These are phyloP conservation scores for Synanthedon myopaeformis DNA, from an alignment of 2,888 invertebrate species.

Conservation along the genomic window DNA sequence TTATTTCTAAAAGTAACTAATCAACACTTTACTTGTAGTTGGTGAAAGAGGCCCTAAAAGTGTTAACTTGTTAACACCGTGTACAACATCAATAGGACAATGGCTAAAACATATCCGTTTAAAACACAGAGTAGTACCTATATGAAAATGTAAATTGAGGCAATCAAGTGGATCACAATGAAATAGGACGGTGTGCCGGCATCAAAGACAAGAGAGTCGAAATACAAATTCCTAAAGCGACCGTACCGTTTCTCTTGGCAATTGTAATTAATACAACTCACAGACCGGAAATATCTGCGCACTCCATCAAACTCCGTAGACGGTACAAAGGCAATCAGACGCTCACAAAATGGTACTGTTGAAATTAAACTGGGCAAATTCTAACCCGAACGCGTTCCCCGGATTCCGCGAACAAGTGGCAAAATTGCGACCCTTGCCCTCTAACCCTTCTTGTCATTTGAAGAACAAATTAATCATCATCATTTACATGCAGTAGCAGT, in stretches of 20 bases:
- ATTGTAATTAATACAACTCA: slow-evolving; percentile 60
- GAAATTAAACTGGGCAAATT: slow-evolving; percentile 55
- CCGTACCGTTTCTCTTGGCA: slow-evolving; percentile 7
- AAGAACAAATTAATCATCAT: slow-evolving; percentile 70
- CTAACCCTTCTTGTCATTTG: slow-evolving; percentile 70
- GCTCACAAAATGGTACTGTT: slow-evolving; percentile 43
- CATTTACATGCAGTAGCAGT: slow-evolving; percentile 68
- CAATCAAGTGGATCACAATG: background rate
- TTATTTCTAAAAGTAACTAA: too few species aligned
- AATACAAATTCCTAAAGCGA: slow-evolving; percentile 28
- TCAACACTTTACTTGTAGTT: too few species aligned
- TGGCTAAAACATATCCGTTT: too few species aligned
- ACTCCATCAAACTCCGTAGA: slow-evolving; percentile 59
- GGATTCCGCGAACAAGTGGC: slow-evolving; percentile 53
- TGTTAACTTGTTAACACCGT: too few species aligned
- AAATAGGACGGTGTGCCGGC: slow-evolving; percentile 7
- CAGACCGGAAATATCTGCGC: slow-evolving; percentile 59
- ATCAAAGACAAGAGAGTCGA: slow-evolving; percentile 38
- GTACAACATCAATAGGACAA: too few species aligned
- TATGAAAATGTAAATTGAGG: background rate
- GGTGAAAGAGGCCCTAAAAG: too few species aligned
- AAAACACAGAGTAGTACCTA: background rate
- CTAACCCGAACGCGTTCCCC: slow-evolving; percentile 35
- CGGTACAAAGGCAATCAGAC: slow-evolving; percentile 63
- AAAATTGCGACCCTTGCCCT: slow-evolving; percentile 48